Evolutionary conservation across 1,140 invertebrate species (phyloP).

Genomic region (Aphidius ervi): DNA sequence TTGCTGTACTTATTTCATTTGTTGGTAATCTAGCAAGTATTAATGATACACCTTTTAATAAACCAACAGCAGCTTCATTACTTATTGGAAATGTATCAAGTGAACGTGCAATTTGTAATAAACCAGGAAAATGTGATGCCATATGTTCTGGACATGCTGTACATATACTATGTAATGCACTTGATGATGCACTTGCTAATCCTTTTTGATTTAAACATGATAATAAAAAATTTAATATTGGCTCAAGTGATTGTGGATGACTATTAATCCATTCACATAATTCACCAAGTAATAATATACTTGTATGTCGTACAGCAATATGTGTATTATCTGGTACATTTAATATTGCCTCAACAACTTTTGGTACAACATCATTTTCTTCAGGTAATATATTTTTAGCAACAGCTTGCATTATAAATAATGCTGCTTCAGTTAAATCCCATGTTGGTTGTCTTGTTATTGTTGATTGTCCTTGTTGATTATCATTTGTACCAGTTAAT

Average conservation of each 20-base stretch:
- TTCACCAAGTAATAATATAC: conserved; percentile 85
- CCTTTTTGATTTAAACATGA: conserved; percentile 67
- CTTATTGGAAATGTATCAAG: conserved; percentile 77
- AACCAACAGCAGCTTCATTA: conserved; percentile 74
- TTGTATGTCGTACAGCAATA: conserved; percentile 83
- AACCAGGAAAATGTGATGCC: conserved; percentile 71
- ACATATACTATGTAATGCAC: conserved; percentile 72
- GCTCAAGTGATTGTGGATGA: conserved; percentile 73
- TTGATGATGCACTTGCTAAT: conserved; percentile 74
- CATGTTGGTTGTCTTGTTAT: conserved; percentile 66
- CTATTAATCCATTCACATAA: conserved; percentile 93
- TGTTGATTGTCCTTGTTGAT: conserved; percentile 27
- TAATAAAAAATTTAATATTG: conserved; percentile 76
- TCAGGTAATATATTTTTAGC: conserved; percentile 92
- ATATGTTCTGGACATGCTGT: conserved; percentile 75
- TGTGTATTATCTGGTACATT: conserved; percentile 80
- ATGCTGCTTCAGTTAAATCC: conserved; percentile 89
- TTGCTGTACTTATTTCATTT: conserved; percentile 63
- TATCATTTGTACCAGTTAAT: conserved; percentile 46
- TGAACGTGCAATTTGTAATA: conserved; percentile 76
- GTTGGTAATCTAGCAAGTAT: conserved; percentile 60
- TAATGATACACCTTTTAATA: conserved; percentile 73
- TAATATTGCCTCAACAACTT: conserved; percentile 87
- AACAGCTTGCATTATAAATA: conserved; percentile 94
- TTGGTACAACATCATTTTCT: conserved; percentile 87